Percentiles rank a stretch among this genome's conserved stretches.
phyloP scores from a whole-genome alignment of 1,140 invertebrate species.

The Ectropis grisescens region DNA sequence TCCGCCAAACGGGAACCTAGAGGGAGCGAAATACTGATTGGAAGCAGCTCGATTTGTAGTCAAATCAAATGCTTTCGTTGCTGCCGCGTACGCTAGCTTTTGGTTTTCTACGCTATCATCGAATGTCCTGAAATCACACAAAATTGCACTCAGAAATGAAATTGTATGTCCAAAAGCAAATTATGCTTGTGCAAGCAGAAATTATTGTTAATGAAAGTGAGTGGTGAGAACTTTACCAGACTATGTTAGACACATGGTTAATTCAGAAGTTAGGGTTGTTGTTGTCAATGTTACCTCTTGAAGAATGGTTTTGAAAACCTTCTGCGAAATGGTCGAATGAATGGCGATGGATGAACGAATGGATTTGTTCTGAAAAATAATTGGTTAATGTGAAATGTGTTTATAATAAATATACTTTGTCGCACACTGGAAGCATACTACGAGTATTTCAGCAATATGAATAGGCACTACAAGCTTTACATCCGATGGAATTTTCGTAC shows the following conservation, averaged over 20 bases:
- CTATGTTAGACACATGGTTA: background rate
- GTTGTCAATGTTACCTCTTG: no score
- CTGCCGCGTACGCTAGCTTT: slow-evolving; percentile 38
- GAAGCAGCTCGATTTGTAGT: slow-evolving; percentile 46
- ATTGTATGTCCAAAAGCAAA: background rate
- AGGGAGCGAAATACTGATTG: slow-evolving; percentile 34
- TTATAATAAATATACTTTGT: no score
- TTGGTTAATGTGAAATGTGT: no score
- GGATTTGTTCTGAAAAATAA: no score
- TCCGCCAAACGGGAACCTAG: slow-evolving; percentile 33
- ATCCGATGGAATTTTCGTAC: no score
- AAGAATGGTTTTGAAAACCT: no score
- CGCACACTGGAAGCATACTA: no score
- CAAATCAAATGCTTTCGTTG: slow-evolving; percentile 51
- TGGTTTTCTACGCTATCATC: slow-evolving; percentile 40
- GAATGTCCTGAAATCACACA: slow-evolving; percentile 54
- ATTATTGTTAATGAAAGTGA: background rate
- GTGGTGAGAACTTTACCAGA: background rate
- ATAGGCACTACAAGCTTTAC: no score
- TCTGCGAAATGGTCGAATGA: no score
- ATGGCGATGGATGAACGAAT: no score
- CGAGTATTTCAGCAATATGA: no score
- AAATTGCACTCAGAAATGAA: slow-evolving; percentile 8
- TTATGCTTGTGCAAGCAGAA: background rate
- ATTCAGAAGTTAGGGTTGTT: background rate